Evolutionary conservation across 2,113 vertebrate genomes (phyloP).

Genomic region (Trogon surrucura): DNA sequence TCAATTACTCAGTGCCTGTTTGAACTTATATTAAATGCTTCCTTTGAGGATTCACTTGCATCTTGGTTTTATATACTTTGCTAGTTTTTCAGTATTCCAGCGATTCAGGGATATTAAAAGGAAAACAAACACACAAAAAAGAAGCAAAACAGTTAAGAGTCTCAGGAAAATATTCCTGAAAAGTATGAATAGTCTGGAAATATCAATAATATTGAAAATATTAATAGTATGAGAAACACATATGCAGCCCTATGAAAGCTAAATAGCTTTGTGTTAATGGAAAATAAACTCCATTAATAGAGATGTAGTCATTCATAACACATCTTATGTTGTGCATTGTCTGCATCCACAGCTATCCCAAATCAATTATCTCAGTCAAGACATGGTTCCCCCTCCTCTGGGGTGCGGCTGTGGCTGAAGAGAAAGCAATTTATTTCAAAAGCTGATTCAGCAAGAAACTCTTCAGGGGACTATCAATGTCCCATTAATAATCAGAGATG

Average conservation of each 20-base stretch:
- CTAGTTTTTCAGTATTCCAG: neutral
- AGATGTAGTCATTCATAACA: neutral
- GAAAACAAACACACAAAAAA: neutral
- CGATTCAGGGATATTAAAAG: neutral
- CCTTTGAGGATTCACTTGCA: slow-evolving; percentile 33
- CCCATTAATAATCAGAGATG: slow-evolving; percentile 42
- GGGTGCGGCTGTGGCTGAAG: neutral
- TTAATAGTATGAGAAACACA: neutral
- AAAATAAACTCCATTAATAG: neutral
- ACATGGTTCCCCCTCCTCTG: neutral
- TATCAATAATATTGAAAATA: neutral
- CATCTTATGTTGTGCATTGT: neutral
- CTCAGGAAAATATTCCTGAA: neutral
- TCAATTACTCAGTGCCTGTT: slow-evolving; percentile 36
- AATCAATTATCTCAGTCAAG: slow-evolving; percentile 60
- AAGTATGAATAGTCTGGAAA: neutral
- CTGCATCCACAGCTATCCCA: neutral
- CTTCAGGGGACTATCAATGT: slow-evolving; percentile 28
- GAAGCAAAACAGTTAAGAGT: neutral
- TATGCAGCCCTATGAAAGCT: neutral
- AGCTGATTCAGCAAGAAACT: slow-evolving; percentile 60
- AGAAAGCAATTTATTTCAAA: slow-evolving; percentile 65
- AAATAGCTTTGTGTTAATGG: neutral
- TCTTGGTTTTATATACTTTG: neutral
- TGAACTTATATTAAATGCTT: slow-evolving; percentile 35